Base-by-base conservation (phyloP, 2,797 vertebrate species). In the Etheostoma nigrum region DNA sequence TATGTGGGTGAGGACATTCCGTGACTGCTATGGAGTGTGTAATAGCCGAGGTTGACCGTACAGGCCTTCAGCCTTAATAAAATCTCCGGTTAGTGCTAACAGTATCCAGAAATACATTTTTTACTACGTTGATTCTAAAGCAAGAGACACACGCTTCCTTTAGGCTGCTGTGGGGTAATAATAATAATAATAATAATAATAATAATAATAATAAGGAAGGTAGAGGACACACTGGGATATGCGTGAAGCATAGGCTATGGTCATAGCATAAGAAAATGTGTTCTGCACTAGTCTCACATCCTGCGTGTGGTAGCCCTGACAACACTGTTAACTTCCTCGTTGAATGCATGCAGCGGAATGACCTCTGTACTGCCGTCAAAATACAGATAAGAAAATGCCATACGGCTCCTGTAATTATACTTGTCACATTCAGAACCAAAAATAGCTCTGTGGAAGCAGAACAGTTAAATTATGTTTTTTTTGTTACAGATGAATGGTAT, bases 231-330 rank as follows among this genome's bases (percentile, higher is more conserved):
- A 68, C 36, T 14, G 25, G 49, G 8, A 40, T 5, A 6, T 6
- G 42, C 30, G 36, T 67, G 71, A 71, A 66, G 25, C 58, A 14
- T 4, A 33, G 36, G 8, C 9, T 74, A 61, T 71, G 63, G 57
- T 65, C 52, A 63, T 27, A 21, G 68, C 55, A 44, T 67, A 18
- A 79, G 68, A 48, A 83, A 84, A 89, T 55, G 57, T 74, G 70
- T 63, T 80, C n/a, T 47, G 72, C 77, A 62, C 57, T n/a, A 25
- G 72, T 55, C 70, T 84, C 61, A 76, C 81, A 75, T 65, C 64
- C 62, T 74, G 65, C 76, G 67, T 90, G 88, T 11, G 4, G 93
- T 90, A 86, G 80, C 88, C 91, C 93, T 93, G 92, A 93, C 93
- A 93, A 92, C 93, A 72, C 71, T 42, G 55, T 75, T 84, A 86